Percentiles rank a stretch among this genome's conserved stretches.
Evolutionary conservation across 2,113 vertebrate genomes (phyloP).

Genomic region (Lontra canadensis): DNA sequence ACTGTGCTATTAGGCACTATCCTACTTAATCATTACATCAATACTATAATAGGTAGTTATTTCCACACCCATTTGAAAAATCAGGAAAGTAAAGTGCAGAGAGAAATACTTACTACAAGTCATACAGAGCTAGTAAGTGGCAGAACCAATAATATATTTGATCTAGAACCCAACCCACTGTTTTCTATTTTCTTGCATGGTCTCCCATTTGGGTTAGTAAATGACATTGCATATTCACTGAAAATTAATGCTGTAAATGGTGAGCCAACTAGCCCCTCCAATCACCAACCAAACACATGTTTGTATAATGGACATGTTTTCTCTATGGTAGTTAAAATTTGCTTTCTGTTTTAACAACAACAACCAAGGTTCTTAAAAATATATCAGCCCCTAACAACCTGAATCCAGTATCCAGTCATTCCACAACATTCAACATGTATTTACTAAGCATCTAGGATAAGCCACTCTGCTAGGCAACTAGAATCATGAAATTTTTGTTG

Average conservation of each 20-base stretch:
- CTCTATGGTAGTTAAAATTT: not conserved
- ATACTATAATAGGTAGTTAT: not conserved
- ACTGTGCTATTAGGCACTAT: not conserved
- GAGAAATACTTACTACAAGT: not conserved
- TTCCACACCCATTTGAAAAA: slow-evolving; percentile 30
- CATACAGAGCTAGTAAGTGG: not conserved
- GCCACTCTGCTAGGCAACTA: not conserved
- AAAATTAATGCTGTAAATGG: not conserved
- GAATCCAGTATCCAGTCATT: not conserved
- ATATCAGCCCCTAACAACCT: not conserved
- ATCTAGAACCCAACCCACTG: not conserved
- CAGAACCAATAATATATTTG: not conserved
- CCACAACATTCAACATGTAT: not conserved
- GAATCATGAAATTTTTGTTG: not conserved
- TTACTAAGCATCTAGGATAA: not conserved
- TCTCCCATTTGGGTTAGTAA: not conserved
- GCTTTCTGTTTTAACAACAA: not conserved
- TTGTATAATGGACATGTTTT: not conserved
- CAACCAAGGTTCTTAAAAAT: not conserved
- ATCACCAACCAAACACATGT: not conserved
- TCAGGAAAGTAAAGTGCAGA: not conserved
- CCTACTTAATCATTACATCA: not conserved
- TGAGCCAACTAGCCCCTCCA: not conserved
- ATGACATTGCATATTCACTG: not conserved
- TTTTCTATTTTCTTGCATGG: not conserved